Base-by-base conservation (phyloP, 1,140 invertebrate genomes). In the Reticulitermes speratus region DNA sequence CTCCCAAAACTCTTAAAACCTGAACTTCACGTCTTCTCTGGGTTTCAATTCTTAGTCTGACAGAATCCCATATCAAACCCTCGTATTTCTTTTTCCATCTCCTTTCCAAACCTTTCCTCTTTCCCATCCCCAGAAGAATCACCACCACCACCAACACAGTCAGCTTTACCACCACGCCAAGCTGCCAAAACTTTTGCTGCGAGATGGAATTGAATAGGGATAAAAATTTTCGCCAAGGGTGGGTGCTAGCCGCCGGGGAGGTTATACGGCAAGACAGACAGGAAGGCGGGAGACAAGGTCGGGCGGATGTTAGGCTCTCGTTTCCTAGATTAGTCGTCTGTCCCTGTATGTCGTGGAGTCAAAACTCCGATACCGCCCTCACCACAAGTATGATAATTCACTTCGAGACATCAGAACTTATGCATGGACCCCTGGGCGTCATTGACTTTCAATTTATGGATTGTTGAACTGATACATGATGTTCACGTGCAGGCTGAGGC, bases 121-220 rank as follows among this genome's bases (percentile, higher is more conserved):
- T 52, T 82, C 44, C 16, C 85, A 16, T 8, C 85, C 75, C 85
- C n/a, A 16, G n/a, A 25, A 75, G 65, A 75, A 6, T 75, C 55
- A 75, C 75, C 65, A 32, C 45, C 69, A 8, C 84, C 32, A 55
- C 44, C 8, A 45, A 25, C 44, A 30, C n/a, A 84, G 59, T 38
- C 65, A 69, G 30, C 45, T 65, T 86, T 48, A 30, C 85, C 85
- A 81, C 65, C 48, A 65, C 45, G 44, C 59, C 85, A 82, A 86
- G 59, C 65, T 81, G 85, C 85, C 59, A 69, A 81, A 86, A 86
- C 85, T 86, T 86, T 86, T 81, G 65, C 25, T 75, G 16, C 65
- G 7, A 75, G 65, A 75, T 75, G 45, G 84, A 86, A 86, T 86
- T 86, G 85, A 86, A 86, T 86, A 86, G 82, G 85, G 85, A 86